These are phyloP conservation scores for Zaprionus vittiger DNA, from an alignment of 1,140 invertebrate genomes.

Conservation along the genomic window DNA sequence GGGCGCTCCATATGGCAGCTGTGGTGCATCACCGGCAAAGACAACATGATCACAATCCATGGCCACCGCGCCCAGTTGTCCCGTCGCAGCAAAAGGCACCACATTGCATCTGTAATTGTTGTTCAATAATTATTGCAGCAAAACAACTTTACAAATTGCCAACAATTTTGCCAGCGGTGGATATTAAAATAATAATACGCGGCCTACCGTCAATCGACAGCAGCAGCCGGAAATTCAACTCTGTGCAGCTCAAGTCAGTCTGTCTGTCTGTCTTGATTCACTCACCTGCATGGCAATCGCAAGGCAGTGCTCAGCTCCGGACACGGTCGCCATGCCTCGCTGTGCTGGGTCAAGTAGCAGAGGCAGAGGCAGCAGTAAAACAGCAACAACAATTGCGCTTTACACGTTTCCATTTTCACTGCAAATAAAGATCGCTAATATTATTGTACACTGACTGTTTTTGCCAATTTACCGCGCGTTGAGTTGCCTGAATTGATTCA, in stretches of 20 bases:
- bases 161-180: conserved; percentile 50
- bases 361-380: conserved; percentile 51
- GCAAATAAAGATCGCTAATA: conserved; percentile 43
- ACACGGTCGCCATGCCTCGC: conserved; percentile 81
- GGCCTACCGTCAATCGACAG: background rate
- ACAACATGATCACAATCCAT: conserved; percentile 93
- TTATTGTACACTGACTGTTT: background rate
- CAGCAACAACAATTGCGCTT: conserved; percentile 55
- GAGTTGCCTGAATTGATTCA: background rate
- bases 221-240: conserved; percentile 6
- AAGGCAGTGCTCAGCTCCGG: conserved; percentile 83
- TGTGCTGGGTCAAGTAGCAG: conserved; percentile 55
- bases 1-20: conserved; percentile 90
- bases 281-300: conserved; percentile 83
- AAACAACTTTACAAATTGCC: conserved; percentile 60
- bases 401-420: conserved; percentile 67
- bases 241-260: background rate
- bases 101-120: conserved; percentile 83
- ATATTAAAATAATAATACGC: conserved; percentile 73
- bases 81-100: conserved; percentile 81
- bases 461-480: conserved; percentile 4
- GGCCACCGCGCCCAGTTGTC: conserved; percentile 82
- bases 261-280: conserved; percentile 30
- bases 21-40: conserved; percentile 90
- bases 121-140: conserved; percentile 44